Evolutionary conservation across 2,797 vertebrate species (phyloP).

Genomic region (Pipistrellus nathusii): DNA sequence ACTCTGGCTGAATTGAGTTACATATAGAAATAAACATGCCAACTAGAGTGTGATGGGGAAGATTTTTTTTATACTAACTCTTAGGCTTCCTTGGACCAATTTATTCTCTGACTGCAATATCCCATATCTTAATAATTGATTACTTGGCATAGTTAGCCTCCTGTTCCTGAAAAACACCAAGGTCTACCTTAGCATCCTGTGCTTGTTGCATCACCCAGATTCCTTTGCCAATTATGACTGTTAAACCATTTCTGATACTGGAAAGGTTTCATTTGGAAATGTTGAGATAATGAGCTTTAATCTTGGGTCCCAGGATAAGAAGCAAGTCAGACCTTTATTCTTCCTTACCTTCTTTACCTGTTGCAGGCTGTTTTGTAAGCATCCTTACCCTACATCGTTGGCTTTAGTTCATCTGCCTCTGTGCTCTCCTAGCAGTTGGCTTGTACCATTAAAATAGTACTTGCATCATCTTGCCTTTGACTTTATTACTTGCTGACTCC

Average conservation of each 20-base stretch:
- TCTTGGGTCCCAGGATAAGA: neutral
- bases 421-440: neutral
- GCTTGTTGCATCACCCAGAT: neutral
- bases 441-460: neutral
- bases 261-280: conserved; percentile 31
- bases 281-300: neutral
- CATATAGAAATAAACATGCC: neutral
- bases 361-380: neutral
- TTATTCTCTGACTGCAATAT: neutral
- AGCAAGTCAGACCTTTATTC: neutral
- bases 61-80: conserved; percentile 9
- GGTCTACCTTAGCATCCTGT: neutral
- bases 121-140: neutral
- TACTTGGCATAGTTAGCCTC: neutral
- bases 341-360: neutral
- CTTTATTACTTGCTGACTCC: neutral
- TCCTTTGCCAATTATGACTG: neutral
- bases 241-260: neutral
- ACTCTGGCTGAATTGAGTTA: neutral
- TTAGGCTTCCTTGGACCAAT: neutral
- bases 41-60: neutral
- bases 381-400: neutral
- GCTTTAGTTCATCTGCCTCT: neutral
- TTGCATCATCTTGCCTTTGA: neutral
- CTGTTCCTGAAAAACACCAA: neutral